phyloP scores from a whole-genome alignment of 2,113 vertebrate genomes.

The Cervus canadensis region DNA sequence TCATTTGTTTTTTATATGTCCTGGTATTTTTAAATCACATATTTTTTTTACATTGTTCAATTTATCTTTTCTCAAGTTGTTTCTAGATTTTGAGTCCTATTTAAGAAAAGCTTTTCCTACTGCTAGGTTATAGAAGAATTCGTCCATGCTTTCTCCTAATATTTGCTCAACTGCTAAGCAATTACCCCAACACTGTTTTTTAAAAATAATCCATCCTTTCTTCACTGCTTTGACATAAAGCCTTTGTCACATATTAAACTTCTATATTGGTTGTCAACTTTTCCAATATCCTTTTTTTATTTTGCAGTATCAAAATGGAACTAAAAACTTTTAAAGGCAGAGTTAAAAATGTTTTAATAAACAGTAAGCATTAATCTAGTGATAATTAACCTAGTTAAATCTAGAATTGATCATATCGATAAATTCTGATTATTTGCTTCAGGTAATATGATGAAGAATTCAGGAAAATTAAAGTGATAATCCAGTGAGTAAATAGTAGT shows the following conservation, averaged over 20 bases:
- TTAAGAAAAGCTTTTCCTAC: neutral
- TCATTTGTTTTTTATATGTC: neutral
- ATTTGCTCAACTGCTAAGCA: neutral
- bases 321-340: neutral
- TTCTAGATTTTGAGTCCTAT: neutral
- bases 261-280: neutral
- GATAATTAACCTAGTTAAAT: neutral
- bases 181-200: neutral
- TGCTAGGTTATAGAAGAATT: neutral
- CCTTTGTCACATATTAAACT: neutral
- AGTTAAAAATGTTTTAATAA: neutral
- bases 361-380: neutral
- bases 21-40: neutral
- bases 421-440: neutral
- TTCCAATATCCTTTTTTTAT: neutral
- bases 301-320: neutral
- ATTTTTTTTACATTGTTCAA: neutral
- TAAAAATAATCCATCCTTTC: neutral
- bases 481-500: conserved; percentile 6
- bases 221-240: neutral
- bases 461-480: conserved; percentile 23
- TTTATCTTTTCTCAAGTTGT: neutral
- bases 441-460: neutral
- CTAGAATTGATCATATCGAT: conserved; percentile 10
- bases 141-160: neutral